Evolutionary conservation across 2,113 vertebrate genomes (phyloP), one percentile per base, ranked within the genome.

Genomic region (Apus apus): DNA sequence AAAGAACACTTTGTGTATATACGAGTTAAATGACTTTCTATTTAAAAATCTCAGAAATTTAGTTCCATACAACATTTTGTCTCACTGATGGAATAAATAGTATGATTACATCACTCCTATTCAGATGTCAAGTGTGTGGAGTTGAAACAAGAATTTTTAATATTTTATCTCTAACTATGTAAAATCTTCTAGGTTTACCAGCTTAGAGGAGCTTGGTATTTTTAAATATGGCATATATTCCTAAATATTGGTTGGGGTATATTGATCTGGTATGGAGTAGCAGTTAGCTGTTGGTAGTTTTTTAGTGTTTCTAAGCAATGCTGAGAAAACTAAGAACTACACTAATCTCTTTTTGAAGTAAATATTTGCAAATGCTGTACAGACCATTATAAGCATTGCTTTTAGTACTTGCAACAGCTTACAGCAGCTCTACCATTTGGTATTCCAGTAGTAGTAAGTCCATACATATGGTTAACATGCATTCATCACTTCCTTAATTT

Each of bases 211-310:
- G 95, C 95, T 96, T 92, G 93, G 89, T 96, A 97, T 97, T 97
- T 98, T 97, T 98, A 97, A 97, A 97, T 97, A 98, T 91, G 61
- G 75, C 95, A 95, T 96, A 97, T 97, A 97, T 97, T 98, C 95
- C 82, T 97, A 80, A 97, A 85, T 97, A 97, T 96, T 89, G 98
- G 96, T 95, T 97, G 93, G 97, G 89, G 89, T 97, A 95, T 88
- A 95, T 89, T 94, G 95, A 96, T 95, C 96, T 97, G 94, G 96
- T 95, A 32, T 97, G 97, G 92, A 97, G 61, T 97, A 96, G 96
- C 96, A 95, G 87, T 96, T 97, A 96, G 87, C 93, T 96, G 76
- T 95, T 98, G 86, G 86, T 98, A 97, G 94, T 95, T 97, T 94
- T 97, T 97, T 97, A 96, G 92, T 56, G 36, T 96, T 97, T 95